phyloP scores from a whole-genome alignment of 2,888 invertebrate species.

The Oegoconia quadripuncta region DNA sequence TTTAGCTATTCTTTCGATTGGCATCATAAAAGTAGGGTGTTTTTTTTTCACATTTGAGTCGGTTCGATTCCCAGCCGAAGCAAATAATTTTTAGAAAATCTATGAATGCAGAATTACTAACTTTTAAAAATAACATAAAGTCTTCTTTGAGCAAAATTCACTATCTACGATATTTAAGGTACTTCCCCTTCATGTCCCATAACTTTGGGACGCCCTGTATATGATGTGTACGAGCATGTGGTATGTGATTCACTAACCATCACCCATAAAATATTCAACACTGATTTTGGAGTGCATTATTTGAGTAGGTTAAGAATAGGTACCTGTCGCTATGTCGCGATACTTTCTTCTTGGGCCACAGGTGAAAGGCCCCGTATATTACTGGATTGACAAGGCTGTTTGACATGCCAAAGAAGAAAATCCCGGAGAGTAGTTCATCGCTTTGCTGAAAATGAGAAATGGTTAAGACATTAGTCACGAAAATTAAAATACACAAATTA shows the following conservation, averaged over 20 bases:
- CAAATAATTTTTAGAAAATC: too few species aligned
- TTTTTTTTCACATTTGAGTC: too few species aligned
- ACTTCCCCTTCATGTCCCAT: too few species aligned
- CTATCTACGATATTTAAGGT: too few species aligned
- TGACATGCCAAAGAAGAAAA: slow-evolving; percentile 92
- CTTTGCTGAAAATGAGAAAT: slow-evolving; percentile 80
- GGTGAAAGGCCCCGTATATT: slow-evolving; percentile 93
- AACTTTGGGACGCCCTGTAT: too few species aligned
- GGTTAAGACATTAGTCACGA: background rate
- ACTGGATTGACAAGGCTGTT: slow-evolving; percentile 92
- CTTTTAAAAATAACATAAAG: too few species aligned
- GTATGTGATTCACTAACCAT: background rate
- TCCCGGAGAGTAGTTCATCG: slow-evolving; percentile 84
- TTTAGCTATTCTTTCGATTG: too few species aligned
- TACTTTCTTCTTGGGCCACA: slow-evolving; percentile 82
- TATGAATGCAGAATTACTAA: background rate
- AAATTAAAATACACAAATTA: background rate
- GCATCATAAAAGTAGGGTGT: too few species aligned
- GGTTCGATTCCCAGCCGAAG: too few species aligned
- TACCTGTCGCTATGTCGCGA: slow-evolving; percentile 65
- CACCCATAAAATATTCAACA: background rate
- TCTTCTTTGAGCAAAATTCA: too few species aligned
- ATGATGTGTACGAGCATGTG: background rate
- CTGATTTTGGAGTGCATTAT: background rate
- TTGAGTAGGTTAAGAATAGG: too few species aligned